Evolutionary conservation across 2,113 vertebrate genomes (phyloP).

Genomic region (Pelecanus crispus): DNA sequence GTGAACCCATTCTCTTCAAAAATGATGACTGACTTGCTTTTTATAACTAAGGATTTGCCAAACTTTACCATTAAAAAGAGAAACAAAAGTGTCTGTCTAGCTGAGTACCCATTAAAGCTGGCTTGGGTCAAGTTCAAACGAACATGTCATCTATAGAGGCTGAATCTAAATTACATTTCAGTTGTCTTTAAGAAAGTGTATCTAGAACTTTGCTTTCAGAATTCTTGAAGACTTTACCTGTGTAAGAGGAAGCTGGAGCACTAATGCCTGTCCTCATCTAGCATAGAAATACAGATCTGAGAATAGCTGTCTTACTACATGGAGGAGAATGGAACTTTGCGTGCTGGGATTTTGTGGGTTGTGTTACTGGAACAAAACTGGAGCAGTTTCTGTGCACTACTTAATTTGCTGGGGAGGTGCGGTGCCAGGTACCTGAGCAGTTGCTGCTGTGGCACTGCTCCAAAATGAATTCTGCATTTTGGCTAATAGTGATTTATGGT

Average conservation of each 20-base stretch:
- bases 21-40: not conserved
- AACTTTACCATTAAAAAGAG: not conserved
- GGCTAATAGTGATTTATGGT: not conserved
- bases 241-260: not conserved
- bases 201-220: not conserved
- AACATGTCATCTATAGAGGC: not conserved
- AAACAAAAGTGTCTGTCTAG: not conserved
- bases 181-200: not conserved
- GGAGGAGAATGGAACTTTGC: not conserved
- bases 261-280: not conserved
- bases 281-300: not conserved
- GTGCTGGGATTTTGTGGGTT: not conserved
- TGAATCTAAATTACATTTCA: not conserved
- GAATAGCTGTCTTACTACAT: not conserved
- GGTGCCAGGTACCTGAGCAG: not conserved
- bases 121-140: not conserved
- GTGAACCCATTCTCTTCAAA: not conserved
- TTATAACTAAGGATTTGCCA: not conserved
- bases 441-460: not conserved
- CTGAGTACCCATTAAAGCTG: not conserved
- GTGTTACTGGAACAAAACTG: not conserved
- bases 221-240: not conserved
- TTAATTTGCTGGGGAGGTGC: not conserved
- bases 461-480: not conserved
- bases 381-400: not conserved